Evolutionary conservation across 2,888 invertebrate species (phyloP).

Genomic region (Eupelmus urozonus): DNA sequence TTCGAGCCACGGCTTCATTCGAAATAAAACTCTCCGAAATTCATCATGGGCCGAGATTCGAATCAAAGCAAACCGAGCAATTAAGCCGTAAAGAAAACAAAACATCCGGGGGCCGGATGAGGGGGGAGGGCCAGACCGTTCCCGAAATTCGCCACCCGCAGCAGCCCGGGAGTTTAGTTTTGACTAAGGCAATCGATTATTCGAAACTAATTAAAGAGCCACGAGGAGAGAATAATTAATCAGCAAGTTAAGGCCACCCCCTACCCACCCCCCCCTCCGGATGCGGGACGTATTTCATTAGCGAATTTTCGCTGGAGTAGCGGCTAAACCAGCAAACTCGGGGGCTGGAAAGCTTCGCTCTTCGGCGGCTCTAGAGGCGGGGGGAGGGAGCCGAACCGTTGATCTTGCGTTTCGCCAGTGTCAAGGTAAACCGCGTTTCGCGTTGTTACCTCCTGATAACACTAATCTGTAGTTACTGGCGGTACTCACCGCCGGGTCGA

Average conservation of each 20-base stretch:
- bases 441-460: constrained; percentile 76
- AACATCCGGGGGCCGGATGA: too few relatives aligned
- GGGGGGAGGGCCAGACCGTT: too few relatives aligned
- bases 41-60: too few relatives aligned
- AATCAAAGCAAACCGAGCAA: too few relatives aligned
- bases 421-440: constrained; percentile 76
- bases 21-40: too few relatives aligned
- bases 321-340: constrained; percentile 49
- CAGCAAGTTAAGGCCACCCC: constrained; percentile 52
- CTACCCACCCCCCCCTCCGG: too few relatives aligned
- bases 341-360: too few relatives aligned
- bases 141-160: too few relatives aligned
- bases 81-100: too few relatives aligned
- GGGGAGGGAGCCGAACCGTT: constrained; percentile 58
- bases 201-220: constrained; percentile 52
- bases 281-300: constrained; percentile 53
- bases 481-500: too few relatives aligned
- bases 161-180: not conserved
- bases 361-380: not conserved
- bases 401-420: constrained; percentile 73
- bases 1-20: too few relatives aligned
- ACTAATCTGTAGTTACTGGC: constrained; percentile 76
- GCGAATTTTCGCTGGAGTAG: constrained; percentile 54
- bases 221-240: constrained; percentile 53
- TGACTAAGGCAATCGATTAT: constrained; percentile 43